A percentile compares a stretch with the other conserved stretches of the same genome.
phyloP scores from a whole-genome alignment of 2,113 vertebrate genomes.

The Strigops habroptila region DNA sequence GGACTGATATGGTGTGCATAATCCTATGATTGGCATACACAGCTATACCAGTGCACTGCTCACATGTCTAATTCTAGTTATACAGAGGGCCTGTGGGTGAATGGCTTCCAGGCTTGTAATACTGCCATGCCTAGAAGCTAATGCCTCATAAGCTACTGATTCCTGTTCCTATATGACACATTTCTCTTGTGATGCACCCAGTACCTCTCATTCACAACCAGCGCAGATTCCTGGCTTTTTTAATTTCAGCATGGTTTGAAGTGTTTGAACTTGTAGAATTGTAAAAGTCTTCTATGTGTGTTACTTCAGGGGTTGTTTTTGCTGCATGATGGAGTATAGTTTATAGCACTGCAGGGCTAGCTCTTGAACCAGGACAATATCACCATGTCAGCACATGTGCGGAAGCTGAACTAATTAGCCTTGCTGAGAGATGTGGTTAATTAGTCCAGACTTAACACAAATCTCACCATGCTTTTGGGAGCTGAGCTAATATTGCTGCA shows the following conservation, averaged over 20 bases:
- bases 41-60: background rate
- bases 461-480: background rate
- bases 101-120: background rate
- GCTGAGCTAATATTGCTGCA: background rate
- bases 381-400: background rate
- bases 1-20: too few relatives aligned
- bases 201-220: background rate
- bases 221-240: fast-evolving
- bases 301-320: background rate
- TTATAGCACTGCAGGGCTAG: background rate
- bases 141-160: background rate
- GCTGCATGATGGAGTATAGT: background rate
- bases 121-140: background rate
- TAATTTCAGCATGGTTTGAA: background rate
- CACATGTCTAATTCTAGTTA: background rate
- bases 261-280: background rate
- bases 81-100: background rate
- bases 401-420: background rate
- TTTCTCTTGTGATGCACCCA: background rate
- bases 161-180: background rate
- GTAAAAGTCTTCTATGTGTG: background rate
- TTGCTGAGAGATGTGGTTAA: background rate
- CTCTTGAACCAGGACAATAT: background rate
- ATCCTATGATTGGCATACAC: too few relatives aligned
- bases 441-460: background rate